Conservation (phyloP, 2,888 invertebrate species). For the Agrotis segetum region DNA sequence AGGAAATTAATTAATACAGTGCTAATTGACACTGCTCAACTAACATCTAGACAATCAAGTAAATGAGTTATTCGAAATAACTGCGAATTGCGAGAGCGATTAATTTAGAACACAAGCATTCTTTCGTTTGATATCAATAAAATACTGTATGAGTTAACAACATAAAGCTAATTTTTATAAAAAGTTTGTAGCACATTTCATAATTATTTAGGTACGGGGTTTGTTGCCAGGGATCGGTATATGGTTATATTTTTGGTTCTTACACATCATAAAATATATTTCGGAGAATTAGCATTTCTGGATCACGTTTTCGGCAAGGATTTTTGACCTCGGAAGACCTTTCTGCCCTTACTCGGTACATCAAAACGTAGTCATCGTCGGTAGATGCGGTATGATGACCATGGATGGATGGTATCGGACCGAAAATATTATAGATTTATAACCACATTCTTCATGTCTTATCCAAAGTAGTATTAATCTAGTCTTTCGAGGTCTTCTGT, state of each 20-base stretch:
- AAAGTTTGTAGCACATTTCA: conserved; percentile 49
- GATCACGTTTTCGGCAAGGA: conserved; percentile 24
- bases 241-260: conserved; percentile 14
- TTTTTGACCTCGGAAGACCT: conserved; percentile 44
- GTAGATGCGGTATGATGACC: conserved; percentile 7
- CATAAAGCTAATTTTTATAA: conserved; percentile 74
- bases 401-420: not conserved
- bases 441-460: conserved; percentile 1
- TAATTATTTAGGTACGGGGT: conserved; percentile 36
- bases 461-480: not conserved
- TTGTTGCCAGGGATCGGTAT: conserved; percentile 33
- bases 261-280: conserved; percentile 36
- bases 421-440: conserved; percentile 3
- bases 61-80: conserved; percentile 49
- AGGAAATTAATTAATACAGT: conserved; percentile 64
- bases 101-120: conserved; percentile 75
- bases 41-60: conserved; percentile 51
- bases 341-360: conserved; percentile 15
- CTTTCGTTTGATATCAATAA: conserved; percentile 67
- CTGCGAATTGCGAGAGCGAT: conserved; percentile 44
- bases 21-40: conserved; percentile 60
- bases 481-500: conserved; percentile 47
- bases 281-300: conserved; percentile 18
- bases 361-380: conserved; percentile 6
- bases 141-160: conserved; percentile 76